Percentiles rank a stretch among this genome's conserved stretches.
These are phyloP conservation scores for Sapayoa aenigma DNA, from an alignment of 2,113 vertebrate genomes.

Conservation along the genomic window DNA sequence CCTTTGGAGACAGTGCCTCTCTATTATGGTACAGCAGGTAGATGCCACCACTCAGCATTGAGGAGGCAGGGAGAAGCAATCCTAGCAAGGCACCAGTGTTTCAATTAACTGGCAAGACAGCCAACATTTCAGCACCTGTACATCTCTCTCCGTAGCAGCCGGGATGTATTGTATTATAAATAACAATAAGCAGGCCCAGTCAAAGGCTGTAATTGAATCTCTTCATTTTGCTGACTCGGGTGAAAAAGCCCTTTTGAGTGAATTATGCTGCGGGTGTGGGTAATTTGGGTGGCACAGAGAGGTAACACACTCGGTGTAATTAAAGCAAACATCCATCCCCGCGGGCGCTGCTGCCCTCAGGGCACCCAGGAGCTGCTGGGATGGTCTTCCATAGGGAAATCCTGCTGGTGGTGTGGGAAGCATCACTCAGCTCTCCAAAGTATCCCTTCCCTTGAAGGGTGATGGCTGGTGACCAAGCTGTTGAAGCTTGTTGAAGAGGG, in stretches of 20 bases:
- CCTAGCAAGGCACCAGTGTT: neutral
- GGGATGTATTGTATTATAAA: constrained; percentile 63
- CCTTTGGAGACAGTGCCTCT: constrained; percentile 4
- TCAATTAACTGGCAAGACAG: constrained; percentile 24
- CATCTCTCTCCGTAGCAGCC: constrained; percentile 12
- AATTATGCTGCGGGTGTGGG: neutral
- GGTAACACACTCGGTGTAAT: neutral
- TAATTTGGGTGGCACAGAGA: neutral
- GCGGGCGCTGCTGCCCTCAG: neutral
- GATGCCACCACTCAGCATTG: neutral
- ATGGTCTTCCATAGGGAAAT: neutral
- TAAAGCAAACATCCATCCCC: neutral
- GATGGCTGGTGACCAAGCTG: accelerated
- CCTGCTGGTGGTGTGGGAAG: neutral
- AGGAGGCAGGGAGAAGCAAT: neutral
- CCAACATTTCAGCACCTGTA: neutral
- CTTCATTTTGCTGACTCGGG: constrained; percentile 69
- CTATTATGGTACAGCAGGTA: neutral
- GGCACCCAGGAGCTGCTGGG: neutral
- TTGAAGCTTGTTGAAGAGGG: neutral
- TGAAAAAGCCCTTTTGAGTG: constrained; percentile 29
- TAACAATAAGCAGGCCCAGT: constrained; percentile 63
- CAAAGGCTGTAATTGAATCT: constrained; percentile 69
- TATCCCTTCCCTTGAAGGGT: neutral
- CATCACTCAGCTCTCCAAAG: neutral